A percentile compares a stretch with the other conserved stretches of the same genome.
Conservation (phyloP, 2,797 vertebrate genomes). For the Allobates femoralis region DNA sequence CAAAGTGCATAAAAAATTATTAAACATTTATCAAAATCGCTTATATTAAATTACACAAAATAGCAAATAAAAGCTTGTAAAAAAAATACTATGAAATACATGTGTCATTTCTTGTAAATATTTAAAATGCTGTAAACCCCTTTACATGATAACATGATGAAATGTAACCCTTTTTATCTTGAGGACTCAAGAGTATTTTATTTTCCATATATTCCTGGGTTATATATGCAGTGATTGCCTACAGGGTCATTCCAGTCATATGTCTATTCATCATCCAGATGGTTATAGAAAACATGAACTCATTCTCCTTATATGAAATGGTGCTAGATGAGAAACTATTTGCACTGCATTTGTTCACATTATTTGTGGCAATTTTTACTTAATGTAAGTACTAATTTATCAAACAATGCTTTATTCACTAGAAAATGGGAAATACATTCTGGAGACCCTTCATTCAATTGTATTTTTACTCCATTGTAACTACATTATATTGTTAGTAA, state of each 20-base stretch:
- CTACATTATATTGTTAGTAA: background rate
- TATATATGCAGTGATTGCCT: slow-evolving; percentile 8
- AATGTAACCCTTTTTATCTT: slow-evolving; percentile 39
- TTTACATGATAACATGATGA: background rate
- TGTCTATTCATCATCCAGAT: slow-evolving; percentile 29
- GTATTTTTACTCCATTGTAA: background rate
- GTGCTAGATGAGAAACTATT: slow-evolving; percentile 28
- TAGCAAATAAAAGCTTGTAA: too few species aligned
- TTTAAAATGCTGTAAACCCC: background rate
- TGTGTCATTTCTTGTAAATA: too few species aligned
- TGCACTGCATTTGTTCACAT: slow-evolving; percentile 7
- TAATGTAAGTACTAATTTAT: slow-evolving; percentile 22
- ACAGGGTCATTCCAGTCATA: slow-evolving; percentile 27
- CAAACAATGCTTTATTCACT: background rate
- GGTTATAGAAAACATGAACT: slow-evolving; percentile 14
- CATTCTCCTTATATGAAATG: slow-evolving; percentile 21
- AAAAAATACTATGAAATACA: too few species aligned
- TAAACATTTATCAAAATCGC: too few species aligned
- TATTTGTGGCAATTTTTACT: slow-evolving; percentile 3
- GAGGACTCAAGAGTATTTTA: background rate
- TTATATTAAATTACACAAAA: too few species aligned
- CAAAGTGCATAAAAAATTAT: too few species aligned
- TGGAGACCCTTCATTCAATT: background rate
- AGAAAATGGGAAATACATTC: background rate
- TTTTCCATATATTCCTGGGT: background rate